phyloP scores from a whole-genome alignment of 2,888 invertebrate genomes.

The Liopterus haemorrhoidalis region DNA sequence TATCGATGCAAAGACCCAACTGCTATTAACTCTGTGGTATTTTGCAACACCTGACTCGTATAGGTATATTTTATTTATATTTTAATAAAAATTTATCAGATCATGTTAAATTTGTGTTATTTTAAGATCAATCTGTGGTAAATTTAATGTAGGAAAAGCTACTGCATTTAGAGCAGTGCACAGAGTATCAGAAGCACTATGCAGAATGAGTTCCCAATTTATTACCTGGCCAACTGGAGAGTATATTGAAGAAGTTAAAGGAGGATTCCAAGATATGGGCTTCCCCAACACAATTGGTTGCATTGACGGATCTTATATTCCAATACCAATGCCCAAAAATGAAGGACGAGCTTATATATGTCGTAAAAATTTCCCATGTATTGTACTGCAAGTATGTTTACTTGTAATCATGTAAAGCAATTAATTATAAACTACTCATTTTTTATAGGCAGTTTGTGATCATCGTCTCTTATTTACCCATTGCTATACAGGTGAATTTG shows the following conservation, averaged over 20 bases:
- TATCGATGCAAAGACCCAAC: conserved; percentile 1
- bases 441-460: conserved; percentile 18
- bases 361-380: conserved; percentile 13
- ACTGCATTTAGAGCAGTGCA: conserved; percentile 10
- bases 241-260: conserved; percentile 3
- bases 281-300: conserved; percentile 10
- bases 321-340: conserved; percentile 9
- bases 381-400: conserved; percentile 2
- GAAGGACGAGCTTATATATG: conserved; percentile 10
- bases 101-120: not conserved
- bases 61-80: conserved; percentile 7
- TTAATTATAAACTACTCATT: conserved; percentile 2
- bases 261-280: conserved; percentile 7
- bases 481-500: conserved; percentile 19
- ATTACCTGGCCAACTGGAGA: conserved; percentile 10
- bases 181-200: conserved; percentile 6
- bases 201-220: not conserved
- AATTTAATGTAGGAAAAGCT: conserved; percentile 12
- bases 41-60: conserved; percentile 16
- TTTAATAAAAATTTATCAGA: not conserved
- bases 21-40: conserved; percentile 9
- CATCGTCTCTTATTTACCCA: conserved; percentile 13
- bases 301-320: conserved; percentile 10
- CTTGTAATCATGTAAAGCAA: not conserved
- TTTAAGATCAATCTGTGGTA: conserved; percentile 6